Evolutionary conservation across 2,888 invertebrate species (phyloP).

Genomic region (Nomada ruficornis): DNA sequence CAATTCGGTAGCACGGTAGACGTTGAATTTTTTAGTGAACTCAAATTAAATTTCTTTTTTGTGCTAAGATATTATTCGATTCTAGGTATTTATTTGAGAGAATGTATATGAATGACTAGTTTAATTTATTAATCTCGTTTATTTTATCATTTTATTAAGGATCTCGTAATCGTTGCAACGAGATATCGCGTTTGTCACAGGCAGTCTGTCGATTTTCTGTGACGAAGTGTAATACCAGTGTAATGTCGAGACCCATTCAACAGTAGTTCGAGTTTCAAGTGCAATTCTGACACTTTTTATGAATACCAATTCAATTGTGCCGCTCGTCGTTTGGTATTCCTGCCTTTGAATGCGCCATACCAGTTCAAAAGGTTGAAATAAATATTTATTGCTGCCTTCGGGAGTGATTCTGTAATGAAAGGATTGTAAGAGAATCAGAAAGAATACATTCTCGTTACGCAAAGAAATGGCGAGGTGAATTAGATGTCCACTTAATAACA

Average conservation of each 20-base stretch:
- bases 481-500: too few species aligned
- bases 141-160: too few species aligned
- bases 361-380: not conserved
- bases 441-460: not conserved
- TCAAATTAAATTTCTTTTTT: too few species aligned
- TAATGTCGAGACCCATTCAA: conserved; percentile 8
- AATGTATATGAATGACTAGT: too few species aligned
- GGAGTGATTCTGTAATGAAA: not conserved
- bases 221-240: not conserved
- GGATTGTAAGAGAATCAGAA: not conserved
- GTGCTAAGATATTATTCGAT: too few species aligned
- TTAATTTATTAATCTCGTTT: too few species aligned
- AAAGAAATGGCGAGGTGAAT: not conserved
- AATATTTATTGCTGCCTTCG: conserved; percentile 6
- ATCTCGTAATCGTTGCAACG: not conserved
- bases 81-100: too few species aligned
- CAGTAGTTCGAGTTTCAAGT: conserved; percentile 24
- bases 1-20: not conserved
- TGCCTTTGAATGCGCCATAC: not conserved
- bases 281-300: conserved; percentile 7
- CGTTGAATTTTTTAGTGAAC: not conserved
- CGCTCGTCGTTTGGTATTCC: not conserved
- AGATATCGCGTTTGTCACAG: not conserved
- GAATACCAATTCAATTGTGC: conserved; percentile 6
- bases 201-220: conserved; percentile 15